phyloP scores from a whole-genome alignment of 2,113 vertebrate species.

The Bujurquina vittata region DNA sequence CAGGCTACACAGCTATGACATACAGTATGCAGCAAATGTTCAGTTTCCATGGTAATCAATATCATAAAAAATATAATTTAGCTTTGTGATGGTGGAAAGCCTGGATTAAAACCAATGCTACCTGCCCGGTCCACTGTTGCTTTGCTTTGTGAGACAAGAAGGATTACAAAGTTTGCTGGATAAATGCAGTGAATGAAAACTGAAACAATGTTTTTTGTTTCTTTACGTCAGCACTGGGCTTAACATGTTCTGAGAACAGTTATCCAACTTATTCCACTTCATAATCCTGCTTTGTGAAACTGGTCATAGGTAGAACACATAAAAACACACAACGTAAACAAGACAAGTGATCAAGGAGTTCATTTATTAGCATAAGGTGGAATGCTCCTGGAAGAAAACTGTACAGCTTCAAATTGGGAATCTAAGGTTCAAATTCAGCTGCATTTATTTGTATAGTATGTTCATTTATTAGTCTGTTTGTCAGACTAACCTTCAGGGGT shows the following conservation, averaged over 20 bases:
- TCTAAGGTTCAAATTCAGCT: background rate
- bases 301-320: constrained; percentile 33
- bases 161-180: constrained; percentile 54
- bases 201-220: background rate
- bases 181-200: constrained; percentile 32
- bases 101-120: constrained; percentile 31
- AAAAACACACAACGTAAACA: constrained; percentile 47
- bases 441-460: background rate
- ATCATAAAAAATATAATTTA: background rate
- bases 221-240: background rate
- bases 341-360: constrained; percentile 39
- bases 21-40: background rate
- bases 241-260: constrained; percentile 40
- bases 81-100: background rate
- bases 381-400: background rate
- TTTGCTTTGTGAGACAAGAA: constrained; percentile 55
- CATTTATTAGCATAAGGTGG: constrained; percentile 23
- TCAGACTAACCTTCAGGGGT: constrained; percentile 89
- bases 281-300: constrained; percentile 53
- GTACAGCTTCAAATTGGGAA: constrained; percentile 2
- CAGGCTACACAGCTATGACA: background rate
- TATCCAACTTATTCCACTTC: constrained; percentile 45
- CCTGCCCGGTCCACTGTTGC: constrained; percentile 18
- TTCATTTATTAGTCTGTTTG: background rate
- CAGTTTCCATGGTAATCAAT: constrained; percentile 43